Evolutionary conservation across 2,888 invertebrate genomes (phyloP), one percentile per base, ranked within the genome.

Genomic region (Orthosia incerta): DNA sequence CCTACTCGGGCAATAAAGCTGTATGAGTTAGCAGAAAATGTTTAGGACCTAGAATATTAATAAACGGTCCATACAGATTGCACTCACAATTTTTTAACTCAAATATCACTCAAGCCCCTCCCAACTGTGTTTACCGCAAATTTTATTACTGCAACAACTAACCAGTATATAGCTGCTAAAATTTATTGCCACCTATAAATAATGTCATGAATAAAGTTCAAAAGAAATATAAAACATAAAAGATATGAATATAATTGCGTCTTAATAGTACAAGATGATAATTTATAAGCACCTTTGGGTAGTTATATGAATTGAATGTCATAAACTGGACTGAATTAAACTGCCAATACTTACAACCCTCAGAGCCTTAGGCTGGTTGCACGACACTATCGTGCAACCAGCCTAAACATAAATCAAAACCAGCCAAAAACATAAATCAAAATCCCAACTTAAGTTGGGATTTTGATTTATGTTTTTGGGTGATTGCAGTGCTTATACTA

Each of bases 271-370:
- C 71, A 39, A 60, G 75, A 85, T 66, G 76, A 79, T 84, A 80
- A 86, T 86, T 86, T 86, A 86, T 74, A 73, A 66, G 79, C 76
- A 78, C 79, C 76, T 86, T 74, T 23, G 15, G 76, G 79, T 86
- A 76, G 39, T 86, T 81, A 75, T 70, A 82, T 76, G 86, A 84
- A 86, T 87, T 86, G 79, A 86, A 87, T 81, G 82, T 82, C 84
- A 82, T 84, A 64, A 79, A 84, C 71, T 70, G 69, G 74, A 82
- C 71, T 79, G 57, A 77, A 86, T 87, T 79, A 84, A 86, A 82
- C 45, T 16, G 48, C 71, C 67, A 77, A 86, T 73, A 86, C 66
- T 73, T 69, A 39, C 71, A 74, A 74, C 76, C 87, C 86, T 81
- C 68, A 63, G 79, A 87, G 76, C 78, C 71, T 76, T 56, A 80